Evolutionary conservation across 2,113 vertebrate species (phyloP), one percentile per base, ranked within the genome.

Genomic region (Bagarius yarrelli): DNA sequence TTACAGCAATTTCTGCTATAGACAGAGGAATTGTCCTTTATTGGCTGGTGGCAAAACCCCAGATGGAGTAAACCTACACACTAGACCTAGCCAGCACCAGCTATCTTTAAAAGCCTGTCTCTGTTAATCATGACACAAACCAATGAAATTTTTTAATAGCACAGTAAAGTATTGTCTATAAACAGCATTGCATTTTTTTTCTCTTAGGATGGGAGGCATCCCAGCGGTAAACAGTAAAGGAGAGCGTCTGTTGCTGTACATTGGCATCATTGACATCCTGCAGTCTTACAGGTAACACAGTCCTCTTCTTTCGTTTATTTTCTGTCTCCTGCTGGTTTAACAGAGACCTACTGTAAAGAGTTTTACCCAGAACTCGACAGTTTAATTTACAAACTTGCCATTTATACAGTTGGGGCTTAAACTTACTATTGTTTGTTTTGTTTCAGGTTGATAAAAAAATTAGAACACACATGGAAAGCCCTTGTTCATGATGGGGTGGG

Each of bases 381-480:
- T 56, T 5, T n/a, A 40, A 64, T 30, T 64, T 34, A n/a, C 18
- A 52, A 23, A 21, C 44, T 25, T 25, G 27, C 12, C 8, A 34
- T 25, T 59, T 23, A 67, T 50, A 75, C 25, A 14, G 32, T 44
- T 50, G 6, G 15, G 23, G 55, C 19, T 71, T 23, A 50, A 47
- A 53, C 5, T 75, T 47, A 23, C 36, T 44, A 11, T 11, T 36
- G 9, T 1, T 32, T 19, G 52, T 50, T 75, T 76, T 14, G 53
- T 81, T 83, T 66, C 88, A 99, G 98, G 90, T 94, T 99, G 87
- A 99, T 99, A 91, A 99, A 99, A 93, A 99, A 99, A 87, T 84
- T 99, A 72, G 98, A 99, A 67, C 98, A 99, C 81, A 98, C 97
- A 27, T 99, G 98, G 98, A 99, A 99, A 88, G 98, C 98, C 83